Conservation (phyloP, 2,113 vertebrate species). For the Tympanuchus pallidicinctus region DNA sequence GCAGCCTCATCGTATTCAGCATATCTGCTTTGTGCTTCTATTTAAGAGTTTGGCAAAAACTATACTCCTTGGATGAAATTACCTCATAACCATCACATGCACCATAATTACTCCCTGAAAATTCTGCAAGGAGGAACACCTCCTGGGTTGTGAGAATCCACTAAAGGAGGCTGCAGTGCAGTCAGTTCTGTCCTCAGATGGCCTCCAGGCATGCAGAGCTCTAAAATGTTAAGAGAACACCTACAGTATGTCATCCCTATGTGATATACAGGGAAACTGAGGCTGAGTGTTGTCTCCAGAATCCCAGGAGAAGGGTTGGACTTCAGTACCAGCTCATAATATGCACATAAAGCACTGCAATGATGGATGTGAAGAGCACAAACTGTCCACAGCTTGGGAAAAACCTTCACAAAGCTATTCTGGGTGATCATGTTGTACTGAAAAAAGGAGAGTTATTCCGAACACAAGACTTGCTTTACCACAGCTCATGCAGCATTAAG, state of each 20-base stretch:
- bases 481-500: neutral
- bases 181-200: neutral
- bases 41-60: neutral
- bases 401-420: neutral
- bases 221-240: neutral
- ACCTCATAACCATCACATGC: neutral
- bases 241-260: neutral
- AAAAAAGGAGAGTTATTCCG: accelerated
- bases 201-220: neutral
- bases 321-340: neutral
- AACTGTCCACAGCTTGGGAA: neutral
- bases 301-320: neutral
- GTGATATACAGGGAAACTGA: accelerated
- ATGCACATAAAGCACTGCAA: accelerated
- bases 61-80: neutral
- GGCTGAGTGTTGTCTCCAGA: neutral
- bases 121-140: neutral
- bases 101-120: neutral
- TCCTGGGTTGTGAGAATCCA: neutral
- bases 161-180: neutral
- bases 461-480: neutral
- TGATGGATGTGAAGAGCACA: neutral
- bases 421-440: neutral
- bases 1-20: neutral
- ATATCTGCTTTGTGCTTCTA: neutral